These are phyloP conservation scores for Zaprionus lachaisei DNA, from an alignment of 1,140 invertebrate genomes.

Conservation along the genomic window DNA sequence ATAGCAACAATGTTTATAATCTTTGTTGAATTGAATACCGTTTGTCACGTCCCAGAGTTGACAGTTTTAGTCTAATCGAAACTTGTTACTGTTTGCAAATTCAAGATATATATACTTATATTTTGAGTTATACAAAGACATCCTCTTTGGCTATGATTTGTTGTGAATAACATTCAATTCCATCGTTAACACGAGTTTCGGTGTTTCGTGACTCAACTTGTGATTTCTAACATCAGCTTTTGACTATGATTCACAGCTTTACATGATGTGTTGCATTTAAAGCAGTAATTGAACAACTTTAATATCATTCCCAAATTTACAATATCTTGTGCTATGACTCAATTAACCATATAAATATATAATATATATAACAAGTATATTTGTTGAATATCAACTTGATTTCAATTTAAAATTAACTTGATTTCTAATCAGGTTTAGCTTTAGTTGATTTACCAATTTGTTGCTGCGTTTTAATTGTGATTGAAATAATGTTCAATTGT, in stretches of 20 bases:
- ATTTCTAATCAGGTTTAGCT: not conserved
- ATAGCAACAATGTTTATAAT: no score
- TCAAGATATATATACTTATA: not conserved
- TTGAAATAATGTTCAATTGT: not conserved
- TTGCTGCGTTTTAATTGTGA: not conserved
- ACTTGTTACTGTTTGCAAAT: not conserved
- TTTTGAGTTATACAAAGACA: not conserved
- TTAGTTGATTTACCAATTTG: not conserved
- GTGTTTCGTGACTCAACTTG: not conserved
- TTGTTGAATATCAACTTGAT: not conserved
- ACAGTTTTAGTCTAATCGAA: fast-evolving
- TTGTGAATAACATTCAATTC: constrained; percentile 4
- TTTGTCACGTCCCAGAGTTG: no score
- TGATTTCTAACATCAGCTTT: not conserved
- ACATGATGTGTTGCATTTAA: not conserved
- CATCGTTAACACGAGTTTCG: no score
- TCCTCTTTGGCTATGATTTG: not conserved
- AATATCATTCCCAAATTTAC: not conserved
- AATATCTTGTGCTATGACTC: not conserved
- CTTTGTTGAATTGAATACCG: no score
- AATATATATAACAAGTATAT: no score
- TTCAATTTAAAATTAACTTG: constrained; percentile 11
- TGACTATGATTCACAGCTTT: constrained; percentile 1
- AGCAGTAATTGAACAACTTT: not conserved
- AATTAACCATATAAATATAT: not conserved